Evolutionary conservation across 2,797 vertebrate genomes (phyloP).

Genomic region (Tapera naevia): DNA sequence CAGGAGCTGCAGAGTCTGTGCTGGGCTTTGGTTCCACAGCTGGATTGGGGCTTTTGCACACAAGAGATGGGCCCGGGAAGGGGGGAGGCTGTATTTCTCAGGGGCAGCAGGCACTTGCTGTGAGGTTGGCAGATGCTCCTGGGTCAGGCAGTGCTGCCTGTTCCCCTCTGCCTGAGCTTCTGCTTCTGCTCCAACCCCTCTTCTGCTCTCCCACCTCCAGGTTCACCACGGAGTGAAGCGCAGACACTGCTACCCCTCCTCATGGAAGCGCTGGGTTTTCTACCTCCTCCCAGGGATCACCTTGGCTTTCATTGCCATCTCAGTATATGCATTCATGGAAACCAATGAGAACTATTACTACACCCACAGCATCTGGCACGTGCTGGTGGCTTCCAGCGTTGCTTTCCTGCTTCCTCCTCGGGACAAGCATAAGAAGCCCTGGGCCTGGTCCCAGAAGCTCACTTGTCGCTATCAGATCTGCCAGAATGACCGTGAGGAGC

Average conservation of each 20-base stretch:
- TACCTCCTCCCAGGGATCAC: conserved; percentile 88
- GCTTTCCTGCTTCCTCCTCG: conserved; percentile 90
- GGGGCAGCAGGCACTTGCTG: neutral
- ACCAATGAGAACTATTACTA: conserved; percentile 95
- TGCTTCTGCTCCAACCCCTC: neutral
- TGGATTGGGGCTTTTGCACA: neutral
- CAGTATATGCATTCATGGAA: conserved; percentile 88
- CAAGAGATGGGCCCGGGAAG: neutral
- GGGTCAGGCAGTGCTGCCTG: neutral
- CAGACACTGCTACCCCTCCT: conserved; percentile 88
- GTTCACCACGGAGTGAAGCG: conserved; percentile 83
- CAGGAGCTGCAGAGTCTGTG: neutral
- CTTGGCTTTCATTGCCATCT: conserved; percentile 84
- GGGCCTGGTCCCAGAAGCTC: conserved; percentile 81
- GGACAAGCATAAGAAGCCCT: conserved; percentile 75
- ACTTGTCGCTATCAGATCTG: conserved; percentile 93
- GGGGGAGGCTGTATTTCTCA: neutral
- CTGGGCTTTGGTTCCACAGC: neutral
- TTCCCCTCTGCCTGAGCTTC: neutral
- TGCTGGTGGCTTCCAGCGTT: conserved; percentile 89
- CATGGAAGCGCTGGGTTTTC: conserved; percentile 91
- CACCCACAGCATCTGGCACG: conserved; percentile 94
- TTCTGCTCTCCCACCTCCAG: conserved; percentile 64
- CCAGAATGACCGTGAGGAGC: conserved; percentile 85
- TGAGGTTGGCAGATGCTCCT: neutral